phyloP scores from a whole-genome alignment of 2,797 vertebrate genomes.

The Hapalemur alaotrensis region DNA sequence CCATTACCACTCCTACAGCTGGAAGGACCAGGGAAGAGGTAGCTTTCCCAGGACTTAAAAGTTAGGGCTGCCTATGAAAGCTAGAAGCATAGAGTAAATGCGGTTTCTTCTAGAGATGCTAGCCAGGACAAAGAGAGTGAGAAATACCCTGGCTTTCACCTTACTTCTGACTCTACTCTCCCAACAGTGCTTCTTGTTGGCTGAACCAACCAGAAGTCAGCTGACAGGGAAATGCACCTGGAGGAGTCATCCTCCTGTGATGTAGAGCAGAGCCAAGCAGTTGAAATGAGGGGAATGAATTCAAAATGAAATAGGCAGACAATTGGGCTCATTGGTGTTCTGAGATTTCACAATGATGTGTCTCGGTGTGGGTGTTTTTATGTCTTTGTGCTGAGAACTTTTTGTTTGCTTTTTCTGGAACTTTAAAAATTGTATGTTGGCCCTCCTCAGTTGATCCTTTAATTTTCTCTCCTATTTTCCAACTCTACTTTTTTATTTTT shows the following conservation, averaged over 20 bases:
- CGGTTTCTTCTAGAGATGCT: background rate
- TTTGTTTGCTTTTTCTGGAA: background rate
- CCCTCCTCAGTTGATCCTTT: background rate
- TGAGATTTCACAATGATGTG: background rate
- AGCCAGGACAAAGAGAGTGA: background rate
- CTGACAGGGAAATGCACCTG: background rate
- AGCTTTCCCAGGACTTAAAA: background rate
- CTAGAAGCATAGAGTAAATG: background rate
- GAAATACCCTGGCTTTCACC: background rate
- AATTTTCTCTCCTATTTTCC: slow-evolving; percentile 3
- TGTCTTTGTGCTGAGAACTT: background rate
- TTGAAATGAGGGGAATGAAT: background rate
- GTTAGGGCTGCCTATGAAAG: background rate
- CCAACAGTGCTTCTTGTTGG: background rate
- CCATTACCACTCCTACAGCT: background rate
- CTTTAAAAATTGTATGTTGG: background rate
- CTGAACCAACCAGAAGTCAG: background rate
- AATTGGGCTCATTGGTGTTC: background rate
- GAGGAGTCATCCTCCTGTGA: background rate
- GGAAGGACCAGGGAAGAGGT: background rate
- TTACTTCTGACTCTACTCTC: background rate
- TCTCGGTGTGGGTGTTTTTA: background rate
- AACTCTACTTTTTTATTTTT: slow-evolving; percentile 1
- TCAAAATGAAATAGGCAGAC: background rate
- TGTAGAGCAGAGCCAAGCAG: background rate